These are phyloP conservation scores for Gavia stellata DNA, from an alignment of 2,113 vertebrate genomes.

Conservation along the genomic window DNA sequence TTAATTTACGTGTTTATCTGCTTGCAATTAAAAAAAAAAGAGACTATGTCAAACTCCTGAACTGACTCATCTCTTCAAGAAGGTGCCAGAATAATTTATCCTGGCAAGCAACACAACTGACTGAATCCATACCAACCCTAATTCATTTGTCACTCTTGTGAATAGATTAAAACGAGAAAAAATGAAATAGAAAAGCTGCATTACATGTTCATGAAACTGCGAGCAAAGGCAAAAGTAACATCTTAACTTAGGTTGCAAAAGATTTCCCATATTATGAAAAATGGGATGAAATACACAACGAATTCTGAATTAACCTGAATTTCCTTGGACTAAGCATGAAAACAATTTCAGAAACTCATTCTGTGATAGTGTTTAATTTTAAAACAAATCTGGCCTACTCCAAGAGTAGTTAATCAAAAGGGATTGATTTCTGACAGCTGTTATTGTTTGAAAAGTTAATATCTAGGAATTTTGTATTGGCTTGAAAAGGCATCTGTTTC, in stretches of 20 bases:
- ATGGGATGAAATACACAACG: not conserved
- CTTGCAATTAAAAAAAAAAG: not conserved
- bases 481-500: slow-evolving; percentile 57
- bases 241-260: not conserved
- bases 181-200: not conserved
- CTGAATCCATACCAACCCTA: not conserved
- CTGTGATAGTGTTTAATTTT: not conserved
- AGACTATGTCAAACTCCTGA: not conserved
- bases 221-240: not conserved
- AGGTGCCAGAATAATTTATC: not conserved
- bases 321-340: not conserved
- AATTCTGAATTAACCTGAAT: not conserved
- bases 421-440: slow-evolving; percentile 54
- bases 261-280: not conserved
- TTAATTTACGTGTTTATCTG: not conserved
- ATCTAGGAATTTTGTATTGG: slow-evolving; percentile 38
- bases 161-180: not conserved
- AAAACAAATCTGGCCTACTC: not conserved
- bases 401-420: not conserved
- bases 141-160: not conserved
- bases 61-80: not conserved
- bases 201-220: not conserved
- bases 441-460: slow-evolving; percentile 41
- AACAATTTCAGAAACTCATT: not conserved
- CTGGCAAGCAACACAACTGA: not conserved